These are phyloP conservation scores for Drosophila borealis DNA, from an alignment of 2,888 invertebrate genomes.

Conservation along the genomic window DNA sequence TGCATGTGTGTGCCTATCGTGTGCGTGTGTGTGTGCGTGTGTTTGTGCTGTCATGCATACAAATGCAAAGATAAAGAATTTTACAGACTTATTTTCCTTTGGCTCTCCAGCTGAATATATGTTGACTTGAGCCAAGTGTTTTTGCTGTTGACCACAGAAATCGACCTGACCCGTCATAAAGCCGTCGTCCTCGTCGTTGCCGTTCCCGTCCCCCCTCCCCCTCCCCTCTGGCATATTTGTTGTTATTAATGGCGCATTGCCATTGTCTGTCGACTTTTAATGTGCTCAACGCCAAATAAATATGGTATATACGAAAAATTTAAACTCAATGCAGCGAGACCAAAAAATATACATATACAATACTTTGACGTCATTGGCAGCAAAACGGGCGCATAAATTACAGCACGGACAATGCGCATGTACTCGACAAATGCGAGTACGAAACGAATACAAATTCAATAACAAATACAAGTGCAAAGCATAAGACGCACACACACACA, in stretches of 20 bases:
- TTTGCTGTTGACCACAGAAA: conserved; percentile 48
- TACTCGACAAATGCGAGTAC: conserved; percentile 39
- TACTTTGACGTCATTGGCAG: conserved; percentile 64
- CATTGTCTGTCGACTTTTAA: conserved; percentile 55
- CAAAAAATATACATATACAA: conserved; percentile 2
- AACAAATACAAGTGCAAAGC: conserved; percentile 39
- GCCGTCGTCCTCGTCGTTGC: conserved; percentile 25
- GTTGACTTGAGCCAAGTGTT: conserved; percentile 10
- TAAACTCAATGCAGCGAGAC: conserved; percentile 67
- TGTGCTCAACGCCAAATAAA: conserved; percentile 37
- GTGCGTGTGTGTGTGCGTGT: conserved; percentile 22
- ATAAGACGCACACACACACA: conserved; percentile 23
- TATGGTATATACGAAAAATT: conserved; percentile 29
- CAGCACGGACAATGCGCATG: conserved; percentile 48
- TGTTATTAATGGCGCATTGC: conserved; percentile 55
- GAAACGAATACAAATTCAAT: conserved; percentile 54
- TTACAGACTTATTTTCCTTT: conserved; percentile 18
- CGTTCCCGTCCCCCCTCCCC: not conserved
- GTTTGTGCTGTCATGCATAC: conserved; percentile 65
- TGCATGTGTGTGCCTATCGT: conserved; percentile 15
- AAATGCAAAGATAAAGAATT: conserved; percentile 71
- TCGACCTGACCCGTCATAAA: conserved; percentile 73
- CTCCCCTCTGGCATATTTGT: conserved; percentile 28
- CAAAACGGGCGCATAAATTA: conserved; percentile 57
- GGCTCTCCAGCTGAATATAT: conserved; percentile 30